Evolutionary conservation across 2,113 vertebrate genomes (phyloP).

Genomic region (Anser brachyrhynchus): DNA sequence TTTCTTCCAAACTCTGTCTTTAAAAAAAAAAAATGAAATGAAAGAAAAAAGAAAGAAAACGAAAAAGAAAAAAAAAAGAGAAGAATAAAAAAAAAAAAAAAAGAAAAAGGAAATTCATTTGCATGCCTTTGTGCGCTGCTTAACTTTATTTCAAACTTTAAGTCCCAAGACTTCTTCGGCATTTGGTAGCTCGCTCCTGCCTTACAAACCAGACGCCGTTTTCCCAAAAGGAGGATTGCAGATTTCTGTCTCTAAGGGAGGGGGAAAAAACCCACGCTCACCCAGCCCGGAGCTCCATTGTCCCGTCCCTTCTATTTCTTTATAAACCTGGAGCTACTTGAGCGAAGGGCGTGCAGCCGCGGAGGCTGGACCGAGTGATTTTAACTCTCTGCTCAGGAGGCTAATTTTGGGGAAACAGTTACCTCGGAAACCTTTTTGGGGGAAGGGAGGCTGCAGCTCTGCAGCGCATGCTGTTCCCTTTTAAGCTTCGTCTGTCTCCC

Average conservation of each 20-base stretch:
- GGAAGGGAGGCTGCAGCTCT: conserved; percentile 1
- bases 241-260: background rate
- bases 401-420: conserved; percentile 43
- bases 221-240: background rate
- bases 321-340: conserved; percentile 7
- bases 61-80: background rate
- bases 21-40: background rate
- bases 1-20: background rate
- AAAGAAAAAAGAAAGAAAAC: no score
- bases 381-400: conserved; percentile 23
- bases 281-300: background rate
- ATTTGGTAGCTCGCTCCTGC: background rate
- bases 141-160: conserved; percentile 28
- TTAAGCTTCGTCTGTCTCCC: conserved; percentile 25
- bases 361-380: background rate
- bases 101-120: background rate
- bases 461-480: background rate
- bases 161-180: background rate
- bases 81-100: no score
- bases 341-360: background rate
- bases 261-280: background rate
- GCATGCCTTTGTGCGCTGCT: background rate
- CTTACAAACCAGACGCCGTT: background rate
- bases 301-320: background rate
- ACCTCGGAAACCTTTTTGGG: conserved; percentile 49